Evolutionary conservation across 2,888 invertebrate genomes (phyloP), one percentile per base, ranked within the genome.

Genomic region (Drosophila borborema): DNA sequence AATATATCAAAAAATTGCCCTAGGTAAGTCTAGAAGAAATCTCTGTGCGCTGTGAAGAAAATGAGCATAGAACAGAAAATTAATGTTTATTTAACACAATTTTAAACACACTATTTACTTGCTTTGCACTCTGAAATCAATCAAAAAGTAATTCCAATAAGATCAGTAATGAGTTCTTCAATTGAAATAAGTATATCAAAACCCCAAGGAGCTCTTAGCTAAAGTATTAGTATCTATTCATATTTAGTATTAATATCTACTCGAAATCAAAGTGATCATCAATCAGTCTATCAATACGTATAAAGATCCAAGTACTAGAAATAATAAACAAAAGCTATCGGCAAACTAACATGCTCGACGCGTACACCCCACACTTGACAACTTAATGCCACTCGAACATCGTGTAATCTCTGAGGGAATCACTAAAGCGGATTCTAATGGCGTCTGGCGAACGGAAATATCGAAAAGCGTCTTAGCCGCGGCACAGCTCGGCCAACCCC

Each of bases 371-470:
- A 74, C 71, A 67, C 59, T 72, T 78, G 80, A 78, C 77, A 78
- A 78, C 72, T 76, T 75, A 80, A 81, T 75, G 72, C 79, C 66
- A 68, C 49, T 73, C 67, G 75, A 41, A 36, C 38, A 46, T 61
- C 48, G 64, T 78, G 75, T 86, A 89, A 89, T 84, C 87, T 69
- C 49, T 59, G 60, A 74, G 80, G 71, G 85, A 86, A 89, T 82
- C 82, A 65, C 65, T 48, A 89, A 86, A 86, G 88, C 86, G 88
- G 86, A 86, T 86, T 86, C 86, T 82, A 63, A 63, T 80, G 82
- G 80, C 80, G 82, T 82, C 85, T 80, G 66, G 69, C 68, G 61
- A 89, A 79, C 81, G 87, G 89, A 86, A 89, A 89, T 83, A 83
- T 77, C 60, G 60, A 58, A 84, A 86, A 82, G 74, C 85, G 78